Evolutionary conservation across 2,113 vertebrate species (phyloP).

Genomic region (Triplophysa tibetana): DNA sequence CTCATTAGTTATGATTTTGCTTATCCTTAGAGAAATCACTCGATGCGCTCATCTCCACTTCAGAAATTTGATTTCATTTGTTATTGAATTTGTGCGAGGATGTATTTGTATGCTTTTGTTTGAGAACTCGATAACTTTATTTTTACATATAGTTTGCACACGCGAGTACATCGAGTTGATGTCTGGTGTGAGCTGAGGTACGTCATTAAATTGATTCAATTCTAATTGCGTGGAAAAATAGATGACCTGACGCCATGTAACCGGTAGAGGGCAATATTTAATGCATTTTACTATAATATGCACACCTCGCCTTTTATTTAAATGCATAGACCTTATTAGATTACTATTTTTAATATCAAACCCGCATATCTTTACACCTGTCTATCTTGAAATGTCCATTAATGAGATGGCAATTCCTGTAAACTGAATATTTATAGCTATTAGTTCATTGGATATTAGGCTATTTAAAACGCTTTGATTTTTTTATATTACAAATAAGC

Average conservation of each 20-base stretch:
- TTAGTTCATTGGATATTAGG: no score
- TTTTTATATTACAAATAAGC: no score
- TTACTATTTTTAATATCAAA: not conserved
- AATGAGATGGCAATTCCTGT: not conserved
- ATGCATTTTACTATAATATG: not conserved
- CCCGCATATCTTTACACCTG: not conserved
- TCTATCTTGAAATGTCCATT: not conserved
- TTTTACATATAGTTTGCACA: no score
- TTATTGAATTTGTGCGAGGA: no score
- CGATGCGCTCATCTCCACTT: no score
- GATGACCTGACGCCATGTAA: not conserved
- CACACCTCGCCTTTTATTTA: not conserved
- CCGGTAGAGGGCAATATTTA: conserved; percentile 15
- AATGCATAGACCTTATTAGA: not conserved
- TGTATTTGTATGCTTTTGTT: no score
- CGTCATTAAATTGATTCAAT: not conserved
- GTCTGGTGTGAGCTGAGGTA: not conserved
- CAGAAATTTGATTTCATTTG: no score
- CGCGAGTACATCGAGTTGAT: not conserved
- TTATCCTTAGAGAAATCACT: no score
- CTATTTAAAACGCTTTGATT: no score
- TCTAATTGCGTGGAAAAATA: not conserved
- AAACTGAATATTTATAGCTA: not conserved
- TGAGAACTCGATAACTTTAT: no score
- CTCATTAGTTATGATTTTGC: no score